Evolutionary conservation across 2,797 vertebrate genomes (phyloP).

Genomic region (Telmatherina bonti): DNA sequence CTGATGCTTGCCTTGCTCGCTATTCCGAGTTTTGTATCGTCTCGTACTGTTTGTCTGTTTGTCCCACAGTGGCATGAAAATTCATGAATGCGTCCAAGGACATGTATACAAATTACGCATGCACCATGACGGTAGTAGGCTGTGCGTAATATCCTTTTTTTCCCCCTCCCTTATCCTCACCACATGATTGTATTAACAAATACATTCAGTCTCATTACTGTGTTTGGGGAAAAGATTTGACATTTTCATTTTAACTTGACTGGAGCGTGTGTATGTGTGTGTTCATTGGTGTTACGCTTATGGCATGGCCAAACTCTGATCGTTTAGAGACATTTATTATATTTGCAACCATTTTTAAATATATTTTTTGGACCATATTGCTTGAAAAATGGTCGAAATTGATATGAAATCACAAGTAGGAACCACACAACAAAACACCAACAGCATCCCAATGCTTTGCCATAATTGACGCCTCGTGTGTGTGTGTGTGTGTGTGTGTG

Average conservation of each 20-base stretch:
- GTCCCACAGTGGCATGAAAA: constrained; percentile 71
- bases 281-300: constrained; percentile 26
- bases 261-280: constrained; percentile 18
- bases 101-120: constrained; percentile 77
- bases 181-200: constrained; percentile 54
- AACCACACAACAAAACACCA: no score
- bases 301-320: constrained; percentile 19
- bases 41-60: constrained; percentile 68
- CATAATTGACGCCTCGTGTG: constrained; percentile 26
- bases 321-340: neutral
- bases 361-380: no score
- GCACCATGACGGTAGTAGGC: constrained; percentile 70
- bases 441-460: constrained; percentile 13
- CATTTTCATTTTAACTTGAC: constrained; percentile 67
- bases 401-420: constrained; percentile 5
- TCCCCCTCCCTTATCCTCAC: constrained; percentile 26
- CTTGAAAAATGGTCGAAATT: neutral
- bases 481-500: no score
- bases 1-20: constrained; percentile 74
- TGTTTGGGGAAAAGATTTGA: constrained; percentile 46
- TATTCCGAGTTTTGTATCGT: constrained; percentile 61
- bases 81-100: constrained; percentile 73
- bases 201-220: constrained; percentile 33
- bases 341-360: neutral
- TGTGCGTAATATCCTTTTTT: constrained; percentile 72